A percentile compares a stretch with the other conserved stretches of the same genome.
These are phyloP conservation scores for Symphodus melops DNA, from an alignment of 2,113 vertebrate species.

Conservation along the genomic window DNA sequence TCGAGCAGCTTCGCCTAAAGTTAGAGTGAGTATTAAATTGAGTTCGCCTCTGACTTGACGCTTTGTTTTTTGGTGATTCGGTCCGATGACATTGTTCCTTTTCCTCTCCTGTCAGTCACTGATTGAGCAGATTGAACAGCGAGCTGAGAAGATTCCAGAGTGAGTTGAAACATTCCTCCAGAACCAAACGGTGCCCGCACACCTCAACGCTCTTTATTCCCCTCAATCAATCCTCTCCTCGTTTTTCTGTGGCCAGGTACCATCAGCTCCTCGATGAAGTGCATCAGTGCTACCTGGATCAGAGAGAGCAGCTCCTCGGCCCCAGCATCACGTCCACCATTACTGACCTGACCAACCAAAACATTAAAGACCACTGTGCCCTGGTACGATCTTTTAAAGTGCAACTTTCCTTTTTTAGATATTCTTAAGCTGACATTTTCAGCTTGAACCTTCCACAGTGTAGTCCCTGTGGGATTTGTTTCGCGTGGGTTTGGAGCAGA, in stretches of 20 bases:
- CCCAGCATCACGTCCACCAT: conserved; percentile 95
- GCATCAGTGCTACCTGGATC: conserved; percentile 96
- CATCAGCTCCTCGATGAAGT: conserved; percentile 92
- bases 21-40: conserved; percentile 87
- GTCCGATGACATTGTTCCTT: neutral
- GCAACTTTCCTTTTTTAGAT: conserved; percentile 53
- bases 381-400: conserved; percentile 84
- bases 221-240: conserved; percentile 15
- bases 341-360: conserved; percentile 93
- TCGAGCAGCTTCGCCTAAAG: conserved; percentile 96
- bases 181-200: neutral
- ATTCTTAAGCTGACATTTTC: conserved; percentile 65
- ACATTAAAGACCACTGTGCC: conserved; percentile 97
- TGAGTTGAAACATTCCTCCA: conserved; percentile 80
- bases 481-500: conserved; percentile 30
- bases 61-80: neutral
- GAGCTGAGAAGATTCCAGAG: conserved; percentile 94
- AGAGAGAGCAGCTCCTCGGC: conserved; percentile 91
- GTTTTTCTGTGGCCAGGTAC: conserved; percentile 85
- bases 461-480: conserved; percentile 48
- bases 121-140: conserved; percentile 96
- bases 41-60: too few species aligned
- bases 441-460: conserved; percentile 33
- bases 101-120: conserved; percentile 83
- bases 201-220: neutral